These are phyloP conservation scores for Drosophila kepulauana DNA, from an alignment of 1,140 invertebrate species.

Conservation along the genomic window DNA sequence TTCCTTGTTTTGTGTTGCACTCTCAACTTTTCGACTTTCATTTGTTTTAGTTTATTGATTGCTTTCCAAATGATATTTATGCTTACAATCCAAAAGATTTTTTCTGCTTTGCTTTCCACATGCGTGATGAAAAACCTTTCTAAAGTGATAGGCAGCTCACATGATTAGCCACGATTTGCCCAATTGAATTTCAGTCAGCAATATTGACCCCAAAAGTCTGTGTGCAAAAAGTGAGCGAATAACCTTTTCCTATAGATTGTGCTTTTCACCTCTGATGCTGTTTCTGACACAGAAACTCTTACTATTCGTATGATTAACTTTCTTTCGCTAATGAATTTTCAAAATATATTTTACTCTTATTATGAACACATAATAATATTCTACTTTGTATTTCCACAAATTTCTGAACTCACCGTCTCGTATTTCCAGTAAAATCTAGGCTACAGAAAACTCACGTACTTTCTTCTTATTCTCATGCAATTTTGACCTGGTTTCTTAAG, in stretches of 20 bases:
- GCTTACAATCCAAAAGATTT: not conserved
- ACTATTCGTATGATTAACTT: not conserved
- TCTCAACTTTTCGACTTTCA: slow-evolving; percentile 36
- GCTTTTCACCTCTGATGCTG: not conserved
- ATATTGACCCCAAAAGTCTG: slow-evolving; percentile 29
- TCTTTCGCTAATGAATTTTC: too few relatives aligned
- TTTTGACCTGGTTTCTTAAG: not conserved
- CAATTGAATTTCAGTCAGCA: slow-evolving; percentile 1
- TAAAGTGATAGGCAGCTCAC: slow-evolving; percentile 44
- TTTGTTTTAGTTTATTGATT: slow-evolving; percentile 44
- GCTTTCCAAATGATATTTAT: slow-evolving; percentile 41
- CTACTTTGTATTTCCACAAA: not conserved
- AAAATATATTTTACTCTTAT: too few relatives aligned
- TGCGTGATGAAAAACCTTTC: slow-evolving; percentile 42
- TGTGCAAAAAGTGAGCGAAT: slow-evolving; percentile 28
- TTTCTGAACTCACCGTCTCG: not conserved
- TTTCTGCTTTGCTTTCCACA: slow-evolving; percentile 14
- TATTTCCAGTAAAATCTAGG: slow-evolving; percentile 11
- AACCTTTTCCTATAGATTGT: slow-evolving; percentile 14
- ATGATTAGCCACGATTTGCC: slow-evolving; percentile 20
- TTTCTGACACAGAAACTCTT: not conserved
- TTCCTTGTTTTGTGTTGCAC: slow-evolving; percentile 19
- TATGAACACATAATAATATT: too few relatives aligned
- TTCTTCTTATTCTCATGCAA: not conserved
- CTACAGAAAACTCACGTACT: slow-evolving; percentile 26